Conservation (phyloP, 2,888 invertebrate species). For the Trichopoda pennipes region DNA sequence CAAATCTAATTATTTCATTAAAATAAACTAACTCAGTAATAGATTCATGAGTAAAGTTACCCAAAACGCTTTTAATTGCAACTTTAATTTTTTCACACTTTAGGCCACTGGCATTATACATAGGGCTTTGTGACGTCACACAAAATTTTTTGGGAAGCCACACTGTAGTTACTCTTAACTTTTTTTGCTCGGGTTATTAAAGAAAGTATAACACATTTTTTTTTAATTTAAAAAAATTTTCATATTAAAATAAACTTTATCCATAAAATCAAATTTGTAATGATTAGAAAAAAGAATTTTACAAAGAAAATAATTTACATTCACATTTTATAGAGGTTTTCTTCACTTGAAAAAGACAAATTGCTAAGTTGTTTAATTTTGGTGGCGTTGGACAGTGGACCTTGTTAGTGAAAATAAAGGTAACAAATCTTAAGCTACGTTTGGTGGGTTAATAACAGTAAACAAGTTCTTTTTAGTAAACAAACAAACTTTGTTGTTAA, state of each 20-base stretch:
- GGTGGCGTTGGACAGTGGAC: conserved; percentile 64
- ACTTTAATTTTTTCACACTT: conserved; percentile 5
- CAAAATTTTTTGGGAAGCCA: conserved; percentile 44
- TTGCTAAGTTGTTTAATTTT: conserved; percentile 63
- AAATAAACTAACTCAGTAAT: no score
- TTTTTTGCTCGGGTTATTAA: background rate
- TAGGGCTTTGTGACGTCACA: conserved; percentile 64
- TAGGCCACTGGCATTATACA: conserved; percentile 45
- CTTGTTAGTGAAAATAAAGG: background rate
- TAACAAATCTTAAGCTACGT: conserved; percentile 4
- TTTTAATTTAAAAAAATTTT: conserved; percentile 2
- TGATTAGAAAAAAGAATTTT: conserved; percentile 30
- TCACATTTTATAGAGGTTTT: conserved; percentile 53
- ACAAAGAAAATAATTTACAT: conserved; percentile 49
- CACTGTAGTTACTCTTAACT: conserved; percentile 37
- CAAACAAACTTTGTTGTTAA: no score
- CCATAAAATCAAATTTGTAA: conserved; percentile 15
- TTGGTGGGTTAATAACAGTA: background rate
- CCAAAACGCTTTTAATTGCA: background rate
- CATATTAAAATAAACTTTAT: background rate
- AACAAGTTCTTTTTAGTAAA: background rate
- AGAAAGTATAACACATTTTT: conserved; percentile 11
- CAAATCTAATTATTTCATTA: no score
- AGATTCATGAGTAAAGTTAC: background rate
- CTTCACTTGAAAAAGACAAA: conserved; percentile 58